These are phyloP conservation scores for Hydrolagus affinis DNA, from an alignment of 2,113 vertebrate genomes.

Conservation along the genomic window DNA sequence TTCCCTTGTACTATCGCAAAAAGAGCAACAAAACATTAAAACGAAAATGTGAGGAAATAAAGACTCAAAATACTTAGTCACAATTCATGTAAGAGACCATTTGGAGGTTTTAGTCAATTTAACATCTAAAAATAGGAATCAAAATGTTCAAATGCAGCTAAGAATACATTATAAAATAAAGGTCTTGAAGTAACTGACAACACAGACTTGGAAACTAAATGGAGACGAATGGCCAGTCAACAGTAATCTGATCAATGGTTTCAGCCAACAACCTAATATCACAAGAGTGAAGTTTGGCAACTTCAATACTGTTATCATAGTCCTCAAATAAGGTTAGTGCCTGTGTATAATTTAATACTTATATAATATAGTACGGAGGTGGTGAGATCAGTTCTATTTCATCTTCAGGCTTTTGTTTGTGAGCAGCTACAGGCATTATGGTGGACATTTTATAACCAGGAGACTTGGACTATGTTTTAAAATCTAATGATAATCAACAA, in stretches of 20 bases:
- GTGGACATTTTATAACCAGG: neutral
- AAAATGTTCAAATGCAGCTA: too few relatives aligned
- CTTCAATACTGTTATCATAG: neutral
- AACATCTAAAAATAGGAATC: constrained; percentile 41
- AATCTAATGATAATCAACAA: too few relatives aligned
- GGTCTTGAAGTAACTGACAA: too few relatives aligned
- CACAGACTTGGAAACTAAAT: neutral
- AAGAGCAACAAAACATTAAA: constrained; percentile 38
- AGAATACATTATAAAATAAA: too few relatives aligned
- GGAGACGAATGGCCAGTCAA: neutral
- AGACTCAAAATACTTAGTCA: constrained; percentile 28
- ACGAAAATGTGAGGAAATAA: constrained; percentile 32
- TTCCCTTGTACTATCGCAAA: neutral
- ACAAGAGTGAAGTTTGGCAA: constrained; percentile 1
- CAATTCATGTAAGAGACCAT: constrained; percentile 25
- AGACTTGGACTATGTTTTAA: neutral
- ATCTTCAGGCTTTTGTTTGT: neutral
- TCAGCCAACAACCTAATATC: constrained; percentile 7
- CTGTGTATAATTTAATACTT: too few relatives aligned
- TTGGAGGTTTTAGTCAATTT: constrained; percentile 42
- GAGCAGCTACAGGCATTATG: neutral
- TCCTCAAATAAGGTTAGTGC: neutral
- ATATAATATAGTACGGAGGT: too few relatives aligned
- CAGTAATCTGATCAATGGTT: neutral
- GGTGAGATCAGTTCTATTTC: too few relatives aligned